Evolutionary conservation across 2,797 vertebrate species (phyloP), one percentile per base, ranked within the genome.

Genomic region (Triplophysa bombifrons): DNA sequence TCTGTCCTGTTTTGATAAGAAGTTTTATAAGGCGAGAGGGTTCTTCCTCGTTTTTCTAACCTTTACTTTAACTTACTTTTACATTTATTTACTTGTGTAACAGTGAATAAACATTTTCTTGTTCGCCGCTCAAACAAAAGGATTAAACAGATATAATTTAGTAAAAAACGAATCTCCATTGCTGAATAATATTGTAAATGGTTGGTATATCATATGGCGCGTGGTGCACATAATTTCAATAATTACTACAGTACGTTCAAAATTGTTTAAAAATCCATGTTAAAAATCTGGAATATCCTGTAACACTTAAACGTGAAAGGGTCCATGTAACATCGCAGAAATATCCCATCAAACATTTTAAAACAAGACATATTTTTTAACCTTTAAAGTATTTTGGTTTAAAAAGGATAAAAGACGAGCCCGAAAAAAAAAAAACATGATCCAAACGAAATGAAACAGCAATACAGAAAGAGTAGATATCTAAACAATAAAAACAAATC

Each of bases 401-500:
- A 78, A 64, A 48, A 63, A 74, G 86, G 84, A 78, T 86, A 76
- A 81, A 86, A 76, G 86, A 80, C 83, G 86, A 89, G 85, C 80
- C 58, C 50, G 78, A 38, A 53, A 64, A 60, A 78, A 87, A 78
- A 86, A 86, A 88, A 86, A 75, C 82, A 82, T 80, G 86, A 87
- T 88, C 85, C 82, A 88, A 82, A 88, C 87, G 82, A 86, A 78
- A 87, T 90, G 88, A 89, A 88, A 91, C 89, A 22, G 17, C 60
- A 74, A 68, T 25, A 44, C 78, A 90, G 86, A 89, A 81, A 87
- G 82, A 85, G 77, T 83, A 88, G 81, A 87, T 90, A 85, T 76
- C 80, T 85, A 2, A 13, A 86, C 83, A 87, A 88, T 84, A 85
- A 85, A 90, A 93, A 93, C 92, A 92, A 92, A 93, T 94, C 92